Conservation (phyloP, 2,113 vertebrate genomes). For the Calypte anna region DNA sequence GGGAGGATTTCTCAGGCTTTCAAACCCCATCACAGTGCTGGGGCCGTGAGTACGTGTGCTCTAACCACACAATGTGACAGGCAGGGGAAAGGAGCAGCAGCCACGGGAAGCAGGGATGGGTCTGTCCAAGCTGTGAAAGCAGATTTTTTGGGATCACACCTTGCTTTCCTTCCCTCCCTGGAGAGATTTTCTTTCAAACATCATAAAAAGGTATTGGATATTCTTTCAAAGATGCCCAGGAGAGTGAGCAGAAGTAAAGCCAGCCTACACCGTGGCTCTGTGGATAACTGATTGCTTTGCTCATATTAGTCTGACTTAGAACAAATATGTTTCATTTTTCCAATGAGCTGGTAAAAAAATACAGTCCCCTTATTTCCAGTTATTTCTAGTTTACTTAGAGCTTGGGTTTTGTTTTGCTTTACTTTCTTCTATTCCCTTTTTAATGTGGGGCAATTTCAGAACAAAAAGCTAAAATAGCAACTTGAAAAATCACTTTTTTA, state of each 20-base stretch:
- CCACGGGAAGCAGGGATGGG: not conserved
- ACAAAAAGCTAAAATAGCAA: conserved; percentile 44
- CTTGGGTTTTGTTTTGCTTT: not conserved
- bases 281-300: conserved; percentile 64
- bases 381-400: conserved; percentile 60
- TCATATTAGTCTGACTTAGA: conserved; percentile 64
- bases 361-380: conserved; percentile 48
- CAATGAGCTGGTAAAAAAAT: conserved; percentile 61
- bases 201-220: conserved; percentile 52
- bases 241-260: conserved; percentile 25
- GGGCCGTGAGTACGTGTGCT: not conserved
- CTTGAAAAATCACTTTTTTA: conserved; percentile 50
- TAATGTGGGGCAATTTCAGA: conserved; percentile 54
- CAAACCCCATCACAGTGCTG: conserved; percentile 11
- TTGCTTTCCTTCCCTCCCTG: not conserved
- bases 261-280: conserved; percentile 12
- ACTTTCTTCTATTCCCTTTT: not conserved
- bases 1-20: conserved; percentile 64
- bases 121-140: not conserved
- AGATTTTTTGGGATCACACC: conserved; percentile 48
- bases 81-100: not conserved
- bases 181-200: conserved; percentile 45
- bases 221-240: conserved; percentile 49
- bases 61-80: not conserved
- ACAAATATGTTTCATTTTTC: conserved; percentile 71